Conservation (phyloP, 2,888 invertebrate genomes). For the Crossocerus cetratus region DNA sequence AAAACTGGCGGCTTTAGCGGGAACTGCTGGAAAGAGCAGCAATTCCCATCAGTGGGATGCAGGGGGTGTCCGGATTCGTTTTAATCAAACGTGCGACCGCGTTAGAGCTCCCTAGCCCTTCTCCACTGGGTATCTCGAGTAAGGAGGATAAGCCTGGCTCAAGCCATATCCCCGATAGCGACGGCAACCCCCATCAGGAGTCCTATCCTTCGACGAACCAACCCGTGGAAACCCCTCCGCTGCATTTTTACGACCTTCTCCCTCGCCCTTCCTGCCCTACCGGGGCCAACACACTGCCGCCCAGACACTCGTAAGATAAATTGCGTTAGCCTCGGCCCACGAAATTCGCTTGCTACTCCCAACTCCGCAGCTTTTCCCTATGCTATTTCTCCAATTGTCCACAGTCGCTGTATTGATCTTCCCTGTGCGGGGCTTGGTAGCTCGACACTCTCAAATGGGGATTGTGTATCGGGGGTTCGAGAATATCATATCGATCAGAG, state of each 20-base stretch:
- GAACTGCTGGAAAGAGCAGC: too few relatives aligned
- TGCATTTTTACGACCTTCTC: slow-evolving; percentile 6
- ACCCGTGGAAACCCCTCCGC: background rate
- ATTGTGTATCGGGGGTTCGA: too few relatives aligned
- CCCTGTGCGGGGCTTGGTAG: too few relatives aligned
- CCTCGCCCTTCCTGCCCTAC: background rate
- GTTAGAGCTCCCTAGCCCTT: background rate
- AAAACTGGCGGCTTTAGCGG: too few relatives aligned
- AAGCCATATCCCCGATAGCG: slow-evolving; percentile 4
- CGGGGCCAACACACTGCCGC: too few relatives aligned
- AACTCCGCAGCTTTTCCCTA: too few relatives aligned
- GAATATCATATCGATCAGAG: too few relatives aligned
- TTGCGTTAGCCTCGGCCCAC: background rate
- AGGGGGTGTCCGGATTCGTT: slow-evolving; percentile 33
- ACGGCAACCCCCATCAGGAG: slow-evolving; percentile 7
- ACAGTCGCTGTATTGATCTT: too few relatives aligned
- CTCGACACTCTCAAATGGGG: too few relatives aligned
- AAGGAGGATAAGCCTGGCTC: slow-evolving; percentile 4
- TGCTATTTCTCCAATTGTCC: too few relatives aligned
- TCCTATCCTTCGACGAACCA: background rate
- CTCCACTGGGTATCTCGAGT: background rate
- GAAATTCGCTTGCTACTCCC: too few relatives aligned
- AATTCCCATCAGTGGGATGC: too few relatives aligned
- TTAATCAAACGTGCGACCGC: slow-evolving; percentile 38
- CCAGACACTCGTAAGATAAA: background rate